Conservation (phyloP, 1,140 invertebrate species). For the Sminthurides bifidus region DNA sequence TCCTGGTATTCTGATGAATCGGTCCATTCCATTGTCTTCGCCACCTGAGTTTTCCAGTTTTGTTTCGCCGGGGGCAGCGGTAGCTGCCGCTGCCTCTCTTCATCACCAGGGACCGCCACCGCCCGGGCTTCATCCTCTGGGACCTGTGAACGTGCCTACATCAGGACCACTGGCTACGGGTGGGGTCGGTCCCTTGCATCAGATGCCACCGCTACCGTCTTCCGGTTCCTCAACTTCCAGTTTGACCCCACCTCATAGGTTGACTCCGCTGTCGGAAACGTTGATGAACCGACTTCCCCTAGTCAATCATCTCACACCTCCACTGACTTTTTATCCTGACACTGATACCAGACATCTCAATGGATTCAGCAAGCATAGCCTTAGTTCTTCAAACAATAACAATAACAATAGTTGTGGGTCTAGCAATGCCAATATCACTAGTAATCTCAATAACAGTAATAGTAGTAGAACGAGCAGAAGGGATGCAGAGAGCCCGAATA, state of each 20-base stretch:
- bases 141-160: not conserved
- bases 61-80: not conserved
- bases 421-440: not conserved
- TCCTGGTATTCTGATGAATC: no score
- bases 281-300: not conserved
- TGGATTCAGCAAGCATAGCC: no score
- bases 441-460: constrained; percentile 8
- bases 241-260: not conserved
- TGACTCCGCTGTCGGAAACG: not conserved
- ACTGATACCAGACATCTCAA: no score
- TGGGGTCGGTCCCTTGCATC: no score
- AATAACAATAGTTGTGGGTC: not conserved
- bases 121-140: not conserved
- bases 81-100: constrained; percentile 1
- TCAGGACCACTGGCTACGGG: not conserved
- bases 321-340: not conserved
- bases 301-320: constrained; percentile 2
- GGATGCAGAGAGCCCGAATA: not conserved
- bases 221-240: not conserved
- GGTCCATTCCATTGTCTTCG: no score
- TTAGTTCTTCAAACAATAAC: no score
- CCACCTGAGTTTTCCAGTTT: not conserved
- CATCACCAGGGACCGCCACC: constrained; percentile 1
- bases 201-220: not conserved
- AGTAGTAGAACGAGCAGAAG: not conserved